Percentiles rank a stretch among this genome's conserved stretches.
Evolutionary conservation across 2,797 vertebrate genomes (phyloP).

Genomic region (Nothura maculosa): DNA sequence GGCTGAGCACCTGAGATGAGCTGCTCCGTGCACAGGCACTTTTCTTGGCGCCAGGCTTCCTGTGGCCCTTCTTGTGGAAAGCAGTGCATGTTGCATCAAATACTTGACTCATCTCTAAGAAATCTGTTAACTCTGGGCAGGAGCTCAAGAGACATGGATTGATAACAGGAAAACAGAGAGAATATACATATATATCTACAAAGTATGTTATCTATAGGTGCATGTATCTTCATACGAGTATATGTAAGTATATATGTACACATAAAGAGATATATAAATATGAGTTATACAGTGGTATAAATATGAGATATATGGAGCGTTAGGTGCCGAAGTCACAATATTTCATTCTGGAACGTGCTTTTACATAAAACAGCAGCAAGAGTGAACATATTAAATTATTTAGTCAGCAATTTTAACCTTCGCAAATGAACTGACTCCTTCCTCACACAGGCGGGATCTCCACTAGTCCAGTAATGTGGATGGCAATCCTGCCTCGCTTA

Average conservation of each 20-base stretch:
- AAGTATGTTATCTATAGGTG: neutral
- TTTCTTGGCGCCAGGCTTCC: neutral
- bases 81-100: neutral
- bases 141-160: neutral
- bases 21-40: neutral
- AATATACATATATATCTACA: neutral
- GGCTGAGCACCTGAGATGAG: neutral
- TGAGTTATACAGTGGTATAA: neutral
- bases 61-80: neutral
- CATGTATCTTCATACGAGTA: too few relatives aligned
- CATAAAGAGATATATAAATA: neutral
- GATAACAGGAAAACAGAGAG: neutral
- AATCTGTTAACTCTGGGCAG: neutral
- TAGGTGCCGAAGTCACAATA: fast-evolving
- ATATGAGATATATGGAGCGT: neutral
- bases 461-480: neutral
- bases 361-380: neutral
- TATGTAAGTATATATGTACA: too few relatives aligned
- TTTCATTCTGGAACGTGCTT: neutral
- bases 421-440: neutral
- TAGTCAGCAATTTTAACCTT: neutral
- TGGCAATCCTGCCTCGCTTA: neutral
- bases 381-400: neutral
- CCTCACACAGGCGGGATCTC: neutral
- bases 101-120: fast-evolving